Evolutionary conservation across 1,140 invertebrate genomes (phyloP), one percentile per base, ranked within the genome.

Genomic region (Acromyrmex echinatior): DNA sequence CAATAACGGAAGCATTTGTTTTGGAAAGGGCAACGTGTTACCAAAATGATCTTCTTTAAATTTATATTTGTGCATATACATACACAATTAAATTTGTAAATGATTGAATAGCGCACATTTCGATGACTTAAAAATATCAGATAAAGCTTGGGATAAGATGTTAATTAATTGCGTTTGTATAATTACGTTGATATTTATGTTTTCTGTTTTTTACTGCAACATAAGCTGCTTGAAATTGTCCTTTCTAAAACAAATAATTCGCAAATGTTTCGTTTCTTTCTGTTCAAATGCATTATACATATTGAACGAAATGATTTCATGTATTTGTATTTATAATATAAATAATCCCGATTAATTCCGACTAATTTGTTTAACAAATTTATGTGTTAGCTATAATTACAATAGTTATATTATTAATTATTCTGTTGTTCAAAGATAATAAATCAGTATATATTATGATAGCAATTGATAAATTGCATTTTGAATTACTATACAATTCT

Each of bases 191-290:
- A 63, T 3, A 12, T n/a, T 10, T 35, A 60, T 3, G 21, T 58
- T 28, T 45, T 2, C 12, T 66, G 3, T 35, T 66, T 68, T 68
- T n/a, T 21, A 14, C 12, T 6, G 18, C 18, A 16, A 35, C 4
- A 49, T 45, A 39, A 45, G 6, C 18, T 39, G 14, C 25, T 79
- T 49, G 2, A 3, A 49, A 60, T 2, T 21, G 63, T 56, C 31
- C 31, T 81, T 81, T 81, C 66, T 58, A 10, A 73, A 81, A 81
- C 49, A n/a, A 79, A 16, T 51, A 21, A 66, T 51, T 66, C 45
- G 28, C 5, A 49, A 21, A 14, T 21, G 1, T 65, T 65, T 2
- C 5, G 1, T 66, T 21, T 51, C 14, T 77, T 45, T 31, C 4
- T 49, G 51, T 53, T 51, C 3, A 35, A 49, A 49, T 49, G 2